Conservation (phyloP, 30 jellyfish, hydroid and myxozoan species). For the Calvadosia cruxmelitensis region DNA sequence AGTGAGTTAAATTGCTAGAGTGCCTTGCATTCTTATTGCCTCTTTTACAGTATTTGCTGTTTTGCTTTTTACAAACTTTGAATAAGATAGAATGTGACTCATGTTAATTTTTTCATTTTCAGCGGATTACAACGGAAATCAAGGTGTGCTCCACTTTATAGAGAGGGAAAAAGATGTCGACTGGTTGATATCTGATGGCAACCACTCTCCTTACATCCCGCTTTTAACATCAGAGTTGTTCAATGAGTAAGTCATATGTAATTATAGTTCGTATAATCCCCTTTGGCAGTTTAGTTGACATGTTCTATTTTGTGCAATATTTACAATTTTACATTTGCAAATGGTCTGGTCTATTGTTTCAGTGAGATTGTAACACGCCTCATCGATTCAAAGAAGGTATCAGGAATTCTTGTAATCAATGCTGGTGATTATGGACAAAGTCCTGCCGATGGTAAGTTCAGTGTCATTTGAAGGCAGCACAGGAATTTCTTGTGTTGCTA, state of each 20-base stretch:
- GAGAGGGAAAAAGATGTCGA: constrained; percentile 38
- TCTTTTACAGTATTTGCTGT: too few relatives aligned
- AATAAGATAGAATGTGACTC: too few relatives aligned
- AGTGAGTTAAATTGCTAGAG: too few relatives aligned
- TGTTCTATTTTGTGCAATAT: too few relatives aligned
- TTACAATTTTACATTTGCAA: too few relatives aligned
- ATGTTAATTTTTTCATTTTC: constrained; percentile 2
- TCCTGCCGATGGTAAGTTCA: constrained; percentile 36
- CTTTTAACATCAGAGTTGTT: constrained; percentile 57
- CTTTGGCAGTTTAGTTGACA: too few relatives aligned
- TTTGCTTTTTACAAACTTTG: too few relatives aligned
- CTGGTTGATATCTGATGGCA: constrained; percentile 68
- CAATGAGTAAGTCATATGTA: constrained; percentile 58
- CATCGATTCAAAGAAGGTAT: constrained; percentile 63
- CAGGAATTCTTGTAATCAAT: constrained; percentile 70
- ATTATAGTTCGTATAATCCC: too few relatives aligned
- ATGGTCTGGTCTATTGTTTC: too few relatives aligned
- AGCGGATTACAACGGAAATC: constrained; percentile 80
- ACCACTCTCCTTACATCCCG: constrained; percentile 76
- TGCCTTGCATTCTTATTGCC: too few relatives aligned
- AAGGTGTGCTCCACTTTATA: constrained; percentile 65
- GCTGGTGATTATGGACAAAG: constrained; percentile 27
- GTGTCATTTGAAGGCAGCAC: background rate
- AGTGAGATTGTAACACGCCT: constrained; percentile 54
- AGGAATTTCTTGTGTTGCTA: too few relatives aligned